Conservation (phyloP, 2,888 invertebrate species). For the Poecilus cupreus region DNA sequence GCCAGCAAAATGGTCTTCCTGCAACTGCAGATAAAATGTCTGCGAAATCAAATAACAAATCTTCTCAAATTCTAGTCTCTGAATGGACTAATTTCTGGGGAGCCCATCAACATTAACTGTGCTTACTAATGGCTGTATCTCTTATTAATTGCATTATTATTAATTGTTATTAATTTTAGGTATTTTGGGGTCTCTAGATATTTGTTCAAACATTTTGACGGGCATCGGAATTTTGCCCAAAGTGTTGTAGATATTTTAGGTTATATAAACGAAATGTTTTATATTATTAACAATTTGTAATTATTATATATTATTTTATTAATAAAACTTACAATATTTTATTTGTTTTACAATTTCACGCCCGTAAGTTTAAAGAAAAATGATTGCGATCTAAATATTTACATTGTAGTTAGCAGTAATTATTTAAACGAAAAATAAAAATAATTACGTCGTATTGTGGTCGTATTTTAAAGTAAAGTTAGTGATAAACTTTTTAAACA, state of each 20-base stretch:
- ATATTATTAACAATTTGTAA: neutral
- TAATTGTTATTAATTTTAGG: neutral
- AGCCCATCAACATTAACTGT: conserved; percentile 32
- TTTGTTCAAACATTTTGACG: neutral
- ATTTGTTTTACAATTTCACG: neutral
- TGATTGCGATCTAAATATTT: too few species aligned
- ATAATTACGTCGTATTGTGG: too few species aligned
- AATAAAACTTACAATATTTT: neutral
- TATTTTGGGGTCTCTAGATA: conserved; percentile 21
- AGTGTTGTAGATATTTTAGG: neutral
- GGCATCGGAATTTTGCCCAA: neutral
- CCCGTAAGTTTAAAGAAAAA: neutral
- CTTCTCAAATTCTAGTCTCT: conserved; percentile 48
- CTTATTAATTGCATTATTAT: neutral
- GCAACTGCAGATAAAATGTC: conserved; percentile 18
- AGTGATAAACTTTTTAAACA: too few species aligned
- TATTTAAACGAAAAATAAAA: too few species aligned
- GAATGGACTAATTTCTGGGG: conserved; percentile 49
- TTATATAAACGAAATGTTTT: neutral
- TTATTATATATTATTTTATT: conserved; percentile 35
- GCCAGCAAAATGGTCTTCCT: conserved; percentile 60
- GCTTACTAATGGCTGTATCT: conserved; percentile 9
- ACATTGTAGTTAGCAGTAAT: too few species aligned
- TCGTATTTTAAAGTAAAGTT: too few species aligned
- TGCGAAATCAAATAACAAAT: conserved; percentile 29